These are phyloP conservation scores for Menidia menidia DNA, from an alignment of 2,797 vertebrate genomes.

Conservation along the genomic window DNA sequence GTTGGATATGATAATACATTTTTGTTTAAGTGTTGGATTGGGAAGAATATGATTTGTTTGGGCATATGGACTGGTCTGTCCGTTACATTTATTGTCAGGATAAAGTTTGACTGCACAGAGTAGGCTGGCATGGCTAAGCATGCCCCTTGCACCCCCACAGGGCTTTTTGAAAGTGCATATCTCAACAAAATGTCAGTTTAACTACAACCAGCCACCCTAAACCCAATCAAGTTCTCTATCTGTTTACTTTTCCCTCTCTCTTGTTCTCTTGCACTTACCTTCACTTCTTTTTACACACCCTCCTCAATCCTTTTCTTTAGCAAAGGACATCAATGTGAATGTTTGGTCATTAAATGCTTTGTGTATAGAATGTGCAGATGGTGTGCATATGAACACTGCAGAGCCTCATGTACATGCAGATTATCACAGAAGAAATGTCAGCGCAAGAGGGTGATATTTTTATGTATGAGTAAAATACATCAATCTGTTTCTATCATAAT, in stretches of 20 bases:
- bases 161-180: slow-evolving; percentile 78
- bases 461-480: slow-evolving; percentile 23
- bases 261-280: slow-evolving; percentile 12
- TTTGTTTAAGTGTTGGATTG: slow-evolving; percentile 54
- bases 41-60: slow-evolving; percentile 71
- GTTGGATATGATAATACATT: slow-evolving; percentile 46
- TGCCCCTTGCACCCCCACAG: slow-evolving; percentile 65
- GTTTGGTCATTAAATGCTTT: slow-evolving; percentile 20
- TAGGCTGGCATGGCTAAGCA: slow-evolving; percentile 61
- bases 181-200: slow-evolving; percentile 78
- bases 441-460: slow-evolving; percentile 30
- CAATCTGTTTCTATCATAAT: slow-evolving; percentile 58
- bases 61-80: slow-evolving; percentile 72
- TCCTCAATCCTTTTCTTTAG: slow-evolving; percentile 30
- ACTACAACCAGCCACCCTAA: slow-evolving; percentile 55
- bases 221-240: slow-evolving; percentile 51
- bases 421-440: slow-evolving; percentile 29
- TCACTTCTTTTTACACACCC: slow-evolving; percentile 7
- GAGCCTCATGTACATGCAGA: slow-evolving; percentile 18
- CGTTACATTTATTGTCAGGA: slow-evolving; percentile 70
- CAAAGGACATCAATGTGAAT: slow-evolving; percentile 13
- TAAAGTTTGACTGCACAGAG: slow-evolving; percentile 53
- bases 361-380: slow-evolving; percentile 1
- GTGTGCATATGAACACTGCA: background rate
- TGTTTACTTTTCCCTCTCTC: slow-evolving; percentile 15